A percentile compares a stretch with the other conserved stretches of the same genome.
Evolutionary conservation across 1,140 invertebrate genomes (phyloP).

Genomic region (Archivesica marissinica): DNA sequence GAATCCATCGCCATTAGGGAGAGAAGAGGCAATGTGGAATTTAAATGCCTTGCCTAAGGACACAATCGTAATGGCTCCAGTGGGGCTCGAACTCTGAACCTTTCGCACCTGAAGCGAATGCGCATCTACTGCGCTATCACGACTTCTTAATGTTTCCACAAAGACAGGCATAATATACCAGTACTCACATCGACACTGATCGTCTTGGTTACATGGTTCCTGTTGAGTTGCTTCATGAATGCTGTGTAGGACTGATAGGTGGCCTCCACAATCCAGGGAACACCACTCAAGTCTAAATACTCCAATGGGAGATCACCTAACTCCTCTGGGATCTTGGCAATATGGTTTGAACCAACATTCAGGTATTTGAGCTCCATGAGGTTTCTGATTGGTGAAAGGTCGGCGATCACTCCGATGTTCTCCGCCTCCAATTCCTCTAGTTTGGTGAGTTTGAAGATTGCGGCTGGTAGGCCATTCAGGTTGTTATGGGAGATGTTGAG

Average conservation of each 20-base stretch:
- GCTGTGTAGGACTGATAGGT: slow-evolving; percentile 56
- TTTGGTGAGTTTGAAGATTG: slow-evolving; percentile 56
- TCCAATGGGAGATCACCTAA: slow-evolving; percentile 66
- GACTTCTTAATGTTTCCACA: no score
- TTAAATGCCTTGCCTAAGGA: no score
- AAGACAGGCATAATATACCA: no score
- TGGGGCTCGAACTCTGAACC: no score
- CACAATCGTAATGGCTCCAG: no score
- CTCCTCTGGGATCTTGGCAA: slow-evolving; percentile 32
- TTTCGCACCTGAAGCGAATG: no score
- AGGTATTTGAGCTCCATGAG: slow-evolving; percentile 43
- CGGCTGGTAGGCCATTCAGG: slow-evolving; percentile 67
- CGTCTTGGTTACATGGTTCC: slow-evolving; percentile 53
- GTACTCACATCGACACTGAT: slow-evolving; percentile 63
- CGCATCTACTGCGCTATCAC: no score
- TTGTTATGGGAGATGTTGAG: slow-evolving; percentile 74
- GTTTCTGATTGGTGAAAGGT: slow-evolving; percentile 60
- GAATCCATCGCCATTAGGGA: no score
- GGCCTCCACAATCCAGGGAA: slow-evolving; percentile 63
- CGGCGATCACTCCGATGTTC: slow-evolving; percentile 71
- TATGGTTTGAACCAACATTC: slow-evolving; percentile 35
- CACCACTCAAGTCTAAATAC: slow-evolving; percentile 69
- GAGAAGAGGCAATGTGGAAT: no score
- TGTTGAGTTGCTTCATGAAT: slow-evolving; percentile 59
- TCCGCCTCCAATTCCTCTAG: slow-evolving; percentile 70